These are phyloP conservation scores for Lissonota sp. DNA, from an alignment of 2,888 invertebrate species.

Conservation along the genomic window DNA sequence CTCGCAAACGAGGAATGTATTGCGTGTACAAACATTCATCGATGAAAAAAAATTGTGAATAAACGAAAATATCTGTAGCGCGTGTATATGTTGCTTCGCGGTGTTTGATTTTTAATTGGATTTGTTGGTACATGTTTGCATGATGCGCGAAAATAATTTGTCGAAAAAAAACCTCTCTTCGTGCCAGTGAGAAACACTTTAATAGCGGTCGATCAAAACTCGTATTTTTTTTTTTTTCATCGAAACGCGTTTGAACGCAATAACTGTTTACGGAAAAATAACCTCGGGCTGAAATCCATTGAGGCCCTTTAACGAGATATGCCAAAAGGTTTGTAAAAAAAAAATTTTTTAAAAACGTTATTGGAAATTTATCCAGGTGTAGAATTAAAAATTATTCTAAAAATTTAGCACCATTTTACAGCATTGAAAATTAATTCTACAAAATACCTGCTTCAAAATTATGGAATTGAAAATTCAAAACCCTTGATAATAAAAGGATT, in stretches of 20 bases:
- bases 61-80: background rate
- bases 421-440: too few species aligned
- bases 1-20: slow-evolving; percentile 12
- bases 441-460: too few species aligned
- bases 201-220: slow-evolving; percentile 18
- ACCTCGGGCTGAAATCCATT: slow-evolving; percentile 12
- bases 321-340: background rate
- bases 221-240: slow-evolving; percentile 24
- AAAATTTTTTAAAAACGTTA: background rate
- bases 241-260: slow-evolving; percentile 25
- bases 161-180: slow-evolving; percentile 9
- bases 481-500: too few species aligned
- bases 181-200: background rate
- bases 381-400: background rate
- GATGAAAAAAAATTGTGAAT: background rate
- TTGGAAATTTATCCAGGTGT: background rate
- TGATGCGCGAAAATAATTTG: slow-evolving; percentile 31
- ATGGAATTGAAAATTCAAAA: too few species aligned
- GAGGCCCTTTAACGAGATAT: background rate
- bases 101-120: slow-evolving; percentile 42
- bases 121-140: slow-evolving; percentile 20
- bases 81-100: background rate
- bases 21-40: slow-evolving; percentile 9
- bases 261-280: slow-evolving; percentile 27
- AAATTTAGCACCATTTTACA: background rate